Percentiles rank a stretch among this genome's conserved stretches.
These are phyloP conservation scores for Hermaeophaga mercurialis DNA, from an alignment of 2,888 invertebrate genomes.

Conservation along the genomic window DNA sequence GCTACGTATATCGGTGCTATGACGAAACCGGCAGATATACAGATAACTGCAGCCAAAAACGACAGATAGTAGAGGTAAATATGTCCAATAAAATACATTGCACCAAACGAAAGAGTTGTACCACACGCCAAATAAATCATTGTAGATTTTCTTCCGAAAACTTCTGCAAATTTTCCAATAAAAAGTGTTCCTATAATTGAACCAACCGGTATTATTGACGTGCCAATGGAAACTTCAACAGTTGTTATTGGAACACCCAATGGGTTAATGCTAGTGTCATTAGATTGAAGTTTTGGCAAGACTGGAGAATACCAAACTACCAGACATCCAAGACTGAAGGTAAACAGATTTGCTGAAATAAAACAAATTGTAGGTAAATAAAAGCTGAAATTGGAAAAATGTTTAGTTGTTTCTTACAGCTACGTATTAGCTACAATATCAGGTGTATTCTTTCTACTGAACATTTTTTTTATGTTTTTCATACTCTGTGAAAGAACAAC, in stretches of 20 bases:
- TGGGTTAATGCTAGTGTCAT: constrained; percentile 43
- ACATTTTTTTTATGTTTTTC: too few relatives aligned
- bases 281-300: constrained; percentile 32
- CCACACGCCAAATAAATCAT: constrained; percentile 67
- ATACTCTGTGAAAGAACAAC: too few relatives aligned
- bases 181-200: constrained; percentile 30
- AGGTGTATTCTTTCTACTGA: too few relatives aligned
- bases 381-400: too few relatives aligned
- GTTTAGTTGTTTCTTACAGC: too few relatives aligned
- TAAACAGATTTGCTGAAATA: constrained; percentile 54
- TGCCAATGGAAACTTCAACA: not conserved
- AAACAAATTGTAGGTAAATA: too few relatives aligned
- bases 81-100: constrained; percentile 30
- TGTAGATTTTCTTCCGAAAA: constrained; percentile 69
- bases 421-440: too few relatives aligned
- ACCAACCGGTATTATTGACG: constrained; percentile 24
- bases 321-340: constrained; percentile 53
- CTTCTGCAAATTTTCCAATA: constrained; percentile 27
- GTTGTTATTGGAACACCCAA: constrained; percentile 43
- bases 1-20: not conserved
- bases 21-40: not conserved
- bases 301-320: constrained; percentile 55
- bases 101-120: constrained; percentile 60
- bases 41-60: not conserved
- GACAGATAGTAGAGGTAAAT: constrained; percentile 57